Evolutionary conservation across 2,797 vertebrate genomes (phyloP).

Genomic region (Tapirus indicus): DNA sequence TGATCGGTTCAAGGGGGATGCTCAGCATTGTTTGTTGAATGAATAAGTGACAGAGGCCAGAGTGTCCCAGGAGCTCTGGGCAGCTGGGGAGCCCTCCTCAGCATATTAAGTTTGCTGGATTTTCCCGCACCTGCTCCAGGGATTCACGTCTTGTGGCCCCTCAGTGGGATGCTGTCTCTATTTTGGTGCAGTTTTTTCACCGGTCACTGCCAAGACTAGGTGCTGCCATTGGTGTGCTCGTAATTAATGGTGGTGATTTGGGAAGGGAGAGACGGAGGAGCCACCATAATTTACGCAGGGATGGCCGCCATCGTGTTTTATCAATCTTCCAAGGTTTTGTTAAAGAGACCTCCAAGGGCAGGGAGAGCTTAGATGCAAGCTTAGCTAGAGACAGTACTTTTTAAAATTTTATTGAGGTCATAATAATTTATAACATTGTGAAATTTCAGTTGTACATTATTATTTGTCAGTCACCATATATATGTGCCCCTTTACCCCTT

Average conservation of each 20-base stretch:
- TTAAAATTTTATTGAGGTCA: too few species aligned
- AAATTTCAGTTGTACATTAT: too few species aligned
- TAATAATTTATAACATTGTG: too few species aligned
- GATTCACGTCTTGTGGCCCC: neutral
- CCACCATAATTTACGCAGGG: neutral
- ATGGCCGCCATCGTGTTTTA: neutral
- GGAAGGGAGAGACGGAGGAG: neutral
- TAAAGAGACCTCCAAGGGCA: neutral
- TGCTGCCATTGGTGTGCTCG: neutral
- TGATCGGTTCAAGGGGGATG: neutral
- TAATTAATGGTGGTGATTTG: neutral
- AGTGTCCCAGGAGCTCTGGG: neutral
- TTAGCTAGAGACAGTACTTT: neutral
- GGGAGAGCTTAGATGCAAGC: neutral
- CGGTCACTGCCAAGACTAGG: neutral
- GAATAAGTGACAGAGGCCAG: neutral
- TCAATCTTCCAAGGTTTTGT: neutral
- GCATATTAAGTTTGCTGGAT: neutral
- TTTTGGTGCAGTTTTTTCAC: neutral
- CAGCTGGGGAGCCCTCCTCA: neutral
- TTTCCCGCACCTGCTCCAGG: neutral
- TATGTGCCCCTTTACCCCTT: too few species aligned
- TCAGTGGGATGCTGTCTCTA: neutral
- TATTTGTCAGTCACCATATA: too few species aligned
- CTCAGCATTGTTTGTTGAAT: neutral